These are phyloP conservation scores for Drosophila falleni DNA, from an alignment of 2,888 invertebrate genomes.

Conservation along the genomic window DNA sequence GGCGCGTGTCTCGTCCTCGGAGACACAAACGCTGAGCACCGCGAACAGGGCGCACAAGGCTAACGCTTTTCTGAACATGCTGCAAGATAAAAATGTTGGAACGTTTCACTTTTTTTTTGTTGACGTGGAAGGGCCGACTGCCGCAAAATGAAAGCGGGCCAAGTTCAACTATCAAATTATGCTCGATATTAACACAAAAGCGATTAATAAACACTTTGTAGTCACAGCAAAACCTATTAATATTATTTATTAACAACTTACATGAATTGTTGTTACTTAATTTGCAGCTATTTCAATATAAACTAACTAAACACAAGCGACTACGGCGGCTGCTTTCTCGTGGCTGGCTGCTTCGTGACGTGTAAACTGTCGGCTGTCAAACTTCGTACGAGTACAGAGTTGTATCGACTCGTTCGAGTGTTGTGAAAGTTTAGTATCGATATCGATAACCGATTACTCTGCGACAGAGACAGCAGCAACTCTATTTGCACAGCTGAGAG, in stretches of 20 bases:
- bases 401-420: no score
- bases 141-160: conserved; percentile 17
- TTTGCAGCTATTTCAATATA: conserved; percentile 35
- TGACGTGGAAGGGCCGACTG: conserved; percentile 75
- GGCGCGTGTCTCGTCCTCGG: conserved; percentile 90
- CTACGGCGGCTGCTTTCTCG: conserved; percentile 59
- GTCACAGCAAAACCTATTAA: background rate
- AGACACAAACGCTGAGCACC: conserved; percentile 75
- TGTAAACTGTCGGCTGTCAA: conserved; percentile 83
- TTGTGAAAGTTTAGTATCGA: background rate
- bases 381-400: conserved; percentile 53
- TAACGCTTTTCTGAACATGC: conserved; percentile 71
- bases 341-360: conserved; percentile 80
- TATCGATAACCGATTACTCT: conserved; percentile 7
- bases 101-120: conserved; percentile 72
- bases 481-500: conserved; percentile 44
- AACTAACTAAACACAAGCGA: conserved; percentile 49
- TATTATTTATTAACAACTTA: conserved; percentile 52
- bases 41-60: conserved; percentile 74
- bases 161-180: background rate
- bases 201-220: background rate
- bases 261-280: conserved; percentile 45
- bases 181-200: conserved; percentile 6
- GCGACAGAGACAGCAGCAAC: conserved; percentile 7
- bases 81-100: conserved; percentile 48